A percentile compares a stretch with the other conserved stretches of the same genome.
These are phyloP conservation scores for Cyphomyrmex costatus DNA, from an alignment of 1,140 invertebrate genomes.

Conservation along the genomic window DNA sequence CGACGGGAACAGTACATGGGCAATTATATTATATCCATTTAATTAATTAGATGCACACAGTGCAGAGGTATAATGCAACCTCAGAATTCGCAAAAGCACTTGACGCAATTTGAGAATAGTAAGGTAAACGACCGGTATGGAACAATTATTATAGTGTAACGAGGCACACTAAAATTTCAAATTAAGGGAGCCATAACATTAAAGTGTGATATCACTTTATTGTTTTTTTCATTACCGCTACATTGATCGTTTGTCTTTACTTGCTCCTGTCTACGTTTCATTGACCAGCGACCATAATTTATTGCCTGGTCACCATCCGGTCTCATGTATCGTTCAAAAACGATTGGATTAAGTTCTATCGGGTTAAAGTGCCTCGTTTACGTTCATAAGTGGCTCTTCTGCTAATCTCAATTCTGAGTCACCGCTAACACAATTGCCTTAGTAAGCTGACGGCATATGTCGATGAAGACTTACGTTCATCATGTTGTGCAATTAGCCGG, in stretches of 20 bases:
- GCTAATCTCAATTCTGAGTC: constrained; percentile 64
- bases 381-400: constrained; percentile 56
- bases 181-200: constrained; percentile 2
- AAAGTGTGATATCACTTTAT: neutral
- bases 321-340: constrained; percentile 49
- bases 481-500: constrained; percentile 46
- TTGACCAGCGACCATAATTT: constrained; percentile 64
- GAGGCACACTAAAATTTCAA: constrained; percentile 7
- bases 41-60: constrained; percentile 66
- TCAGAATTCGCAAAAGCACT: constrained; percentile 48
- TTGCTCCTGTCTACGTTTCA: constrained; percentile 16
- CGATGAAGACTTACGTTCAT: constrained; percentile 52
- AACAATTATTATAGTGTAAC: neutral
- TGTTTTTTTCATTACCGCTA: neutral
- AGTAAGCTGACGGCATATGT: constrained; percentile 25
- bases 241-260: neutral
- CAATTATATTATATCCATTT: constrained; percentile 68
- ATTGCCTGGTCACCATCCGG: constrained; percentile 55
- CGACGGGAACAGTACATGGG: neutral
- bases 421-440: constrained; percentile 54
- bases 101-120: constrained; percentile 41
- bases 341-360: constrained; percentile 70
- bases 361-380: constrained; percentile 70
- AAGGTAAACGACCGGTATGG: constrained; percentile 22
- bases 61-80: constrained; percentile 43